Conservation (phyloP, 2,113 vertebrate species). For the Nycticryphes semicollaris region DNA sequence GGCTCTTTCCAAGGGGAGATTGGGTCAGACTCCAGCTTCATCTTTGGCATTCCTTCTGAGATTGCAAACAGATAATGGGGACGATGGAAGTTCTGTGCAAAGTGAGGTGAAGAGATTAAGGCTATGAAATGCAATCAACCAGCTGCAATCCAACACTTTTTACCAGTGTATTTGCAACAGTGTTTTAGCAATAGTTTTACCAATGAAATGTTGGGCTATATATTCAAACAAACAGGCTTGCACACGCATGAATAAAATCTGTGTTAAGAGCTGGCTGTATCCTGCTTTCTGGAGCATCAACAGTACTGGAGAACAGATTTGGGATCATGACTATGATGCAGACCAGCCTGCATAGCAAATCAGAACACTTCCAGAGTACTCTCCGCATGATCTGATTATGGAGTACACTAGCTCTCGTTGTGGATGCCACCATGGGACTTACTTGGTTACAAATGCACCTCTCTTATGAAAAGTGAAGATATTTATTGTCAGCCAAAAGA, state of each 20-base stretch:
- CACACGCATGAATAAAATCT: not conserved
- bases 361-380: not conserved
- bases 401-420: not conserved
- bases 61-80: not conserved
- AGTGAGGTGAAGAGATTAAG: not conserved
- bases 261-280: not conserved
- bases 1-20: not conserved
- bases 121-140: not conserved
- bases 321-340: not conserved
- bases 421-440: not conserved
- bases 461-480: not conserved
- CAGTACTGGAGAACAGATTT: not conserved
- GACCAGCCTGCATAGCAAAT: not conserved
- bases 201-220: not conserved
- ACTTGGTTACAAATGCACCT: not conserved
- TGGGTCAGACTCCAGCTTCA: not conserved
- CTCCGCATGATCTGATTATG: not conserved
- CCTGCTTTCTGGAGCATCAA: not conserved
- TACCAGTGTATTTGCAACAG: not conserved
- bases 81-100: not conserved
- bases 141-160: not conserved
- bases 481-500: not conserved
- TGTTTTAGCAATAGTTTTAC: not conserved
- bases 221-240: not conserved
- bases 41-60: not conserved